A percentile compares a stretch with the other conserved stretches of the same genome.
Evolutionary conservation across 2,888 invertebrate genomes (phyloP).

Genomic region (Himalopsyche japonica): DNA sequence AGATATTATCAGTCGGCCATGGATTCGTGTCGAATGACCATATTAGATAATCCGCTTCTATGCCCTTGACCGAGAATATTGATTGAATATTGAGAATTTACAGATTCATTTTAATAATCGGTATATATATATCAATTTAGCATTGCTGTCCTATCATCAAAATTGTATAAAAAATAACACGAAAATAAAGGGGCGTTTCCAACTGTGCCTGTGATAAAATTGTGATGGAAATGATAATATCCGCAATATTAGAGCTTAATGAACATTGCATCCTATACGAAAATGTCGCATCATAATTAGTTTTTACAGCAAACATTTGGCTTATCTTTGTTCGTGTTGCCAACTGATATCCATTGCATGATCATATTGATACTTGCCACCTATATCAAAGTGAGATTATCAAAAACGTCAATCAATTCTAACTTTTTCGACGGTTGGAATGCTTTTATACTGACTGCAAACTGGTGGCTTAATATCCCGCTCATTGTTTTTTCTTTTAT

Average conservation of each 20-base stretch:
- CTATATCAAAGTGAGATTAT: not conserved
- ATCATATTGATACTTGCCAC: not conserved
- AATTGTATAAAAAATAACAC: too few species aligned
- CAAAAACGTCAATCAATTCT: not conserved
- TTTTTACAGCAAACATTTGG: not conserved
- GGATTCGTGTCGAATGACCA: not conserved
- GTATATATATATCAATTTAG: too few species aligned
- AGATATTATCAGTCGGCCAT: not conserved
- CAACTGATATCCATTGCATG: not conserved
- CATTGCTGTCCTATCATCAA: too few species aligned
- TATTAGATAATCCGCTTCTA: not conserved
- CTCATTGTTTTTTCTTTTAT: too few species aligned
- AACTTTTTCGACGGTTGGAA: not conserved
- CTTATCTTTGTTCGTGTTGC: not conserved
- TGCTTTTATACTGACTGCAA: not conserved
- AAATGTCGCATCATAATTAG: not conserved
- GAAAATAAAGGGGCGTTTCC: too few species aligned
- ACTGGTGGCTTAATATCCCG: not conserved
- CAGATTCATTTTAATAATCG: too few species aligned
- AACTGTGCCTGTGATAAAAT: too few species aligned
- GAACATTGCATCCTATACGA: too few species aligned
- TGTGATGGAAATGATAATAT: too few species aligned
- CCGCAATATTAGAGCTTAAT: too few species aligned
- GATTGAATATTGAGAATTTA: too few species aligned
- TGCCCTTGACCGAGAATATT: too few species aligned